Evolutionary conservation across 2,888 invertebrate genomes (phyloP), one percentile per base, ranked within the genome.

Genomic region (Athalia circularis): DNA sequence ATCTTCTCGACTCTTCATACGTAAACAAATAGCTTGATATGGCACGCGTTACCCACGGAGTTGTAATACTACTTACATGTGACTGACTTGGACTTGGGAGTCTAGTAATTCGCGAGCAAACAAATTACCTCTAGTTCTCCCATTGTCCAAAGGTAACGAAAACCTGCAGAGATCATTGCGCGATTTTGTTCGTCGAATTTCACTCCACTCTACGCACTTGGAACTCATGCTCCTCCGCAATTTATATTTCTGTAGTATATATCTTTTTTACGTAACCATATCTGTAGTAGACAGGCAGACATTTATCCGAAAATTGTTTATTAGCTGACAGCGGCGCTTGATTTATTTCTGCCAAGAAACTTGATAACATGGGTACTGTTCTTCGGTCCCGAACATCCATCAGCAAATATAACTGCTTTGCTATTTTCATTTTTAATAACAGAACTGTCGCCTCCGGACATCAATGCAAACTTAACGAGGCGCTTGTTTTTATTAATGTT

Each of bases 101-200:
- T 65, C 65, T n/a, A 65, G 52, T 68, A 54, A 68, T 68, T 68
- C n/a, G 54, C 52, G 5, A 68, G 68, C 52, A 68, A 68, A 68
- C 68, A 68, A 68, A 54, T 68, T 54, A 54, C 29, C 29, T 68
- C 29, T 29, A 54, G 50, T 68, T n/a, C 52, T 52, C 52, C 54
- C 43, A 43, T 52, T 61, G 61, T 61, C 5, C 9, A 9, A 67
- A 29, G 29, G 29, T 67, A 50, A 67, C 50, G 54, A 68, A 11
- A 68, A 43, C n/a, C 29, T 6, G 11, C 61, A 8, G 54, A 29
- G 5, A 68, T 65, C 48, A 65, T 65, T n/a, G 13, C 0, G 52
- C n/a, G 4, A 68, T n/a, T 54, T 54, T 9, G 43, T 45, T 11
- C 54, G 43, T 29, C 29, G 8, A 68, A 68, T 68, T 54, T 68